phyloP scores from a whole-genome alignment of 2,888 invertebrate genomes.

The Pogonocherus hispidulus region DNA sequence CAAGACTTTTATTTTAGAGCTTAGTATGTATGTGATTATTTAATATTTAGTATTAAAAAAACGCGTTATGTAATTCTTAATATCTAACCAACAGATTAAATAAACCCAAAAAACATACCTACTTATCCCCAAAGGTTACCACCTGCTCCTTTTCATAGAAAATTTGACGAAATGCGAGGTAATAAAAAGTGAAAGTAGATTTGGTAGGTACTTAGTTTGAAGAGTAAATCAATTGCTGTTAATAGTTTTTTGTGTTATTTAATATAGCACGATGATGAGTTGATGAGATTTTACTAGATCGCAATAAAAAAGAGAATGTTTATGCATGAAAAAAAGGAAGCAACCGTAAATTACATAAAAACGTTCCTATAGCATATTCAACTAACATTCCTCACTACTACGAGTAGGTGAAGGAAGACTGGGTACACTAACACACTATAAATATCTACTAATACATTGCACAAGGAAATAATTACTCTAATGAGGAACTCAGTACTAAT shows the following conservation, averaged over 20 bases:
- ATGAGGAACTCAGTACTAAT: conserved; percentile 18
- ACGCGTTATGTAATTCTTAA: too few species aligned
- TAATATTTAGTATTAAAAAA: too few species aligned
- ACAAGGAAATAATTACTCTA: conserved; percentile 19
- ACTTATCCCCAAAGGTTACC: too few species aligned
- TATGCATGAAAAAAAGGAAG: background rate
- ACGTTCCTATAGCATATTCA: background rate
- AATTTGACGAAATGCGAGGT: conserved; percentile 1
- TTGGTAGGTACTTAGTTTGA: background rate
- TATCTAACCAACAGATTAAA: too few species aligned
- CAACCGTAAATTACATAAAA: background rate
- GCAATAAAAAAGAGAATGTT: conserved; percentile 13
- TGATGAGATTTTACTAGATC: conserved; percentile 3
- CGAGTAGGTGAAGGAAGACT: conserved; percentile 7
- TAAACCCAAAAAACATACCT: too few species aligned
- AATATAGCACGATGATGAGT: background rate
- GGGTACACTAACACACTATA: background rate
- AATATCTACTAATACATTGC: conserved; percentile 7
- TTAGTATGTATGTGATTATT: too few species aligned
- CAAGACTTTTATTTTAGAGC: too few species aligned
- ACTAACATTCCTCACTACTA: background rate
- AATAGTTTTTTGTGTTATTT: background rate
- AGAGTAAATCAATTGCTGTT: conserved; percentile 1
- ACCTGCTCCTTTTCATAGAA: background rate
- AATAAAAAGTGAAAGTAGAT: conserved; percentile 37